Evolutionary conservation across 2,797 vertebrate species (phyloP), one percentile per base, ranked within the genome.

Genomic region (Esox masquinongy): DNA sequence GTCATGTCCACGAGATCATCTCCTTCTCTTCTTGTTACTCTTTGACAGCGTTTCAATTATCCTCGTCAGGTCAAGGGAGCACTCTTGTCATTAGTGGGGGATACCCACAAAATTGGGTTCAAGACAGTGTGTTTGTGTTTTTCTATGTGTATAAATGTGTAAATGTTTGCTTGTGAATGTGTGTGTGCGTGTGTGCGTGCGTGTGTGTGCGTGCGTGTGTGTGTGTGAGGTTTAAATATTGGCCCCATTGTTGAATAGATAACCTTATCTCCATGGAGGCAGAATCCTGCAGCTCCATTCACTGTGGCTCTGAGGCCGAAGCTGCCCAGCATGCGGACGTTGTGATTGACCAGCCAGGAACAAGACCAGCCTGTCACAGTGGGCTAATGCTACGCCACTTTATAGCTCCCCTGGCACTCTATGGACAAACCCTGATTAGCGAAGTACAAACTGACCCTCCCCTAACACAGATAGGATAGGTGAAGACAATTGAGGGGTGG

Each of bases 191-290:
- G 82, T 8, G 4, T 64, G 73, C 49, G 78, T 79, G 75, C 80
- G 85, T 88, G 91, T 90, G 90, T 89, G 80, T 77, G 68, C 19
- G 0, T 80, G 78, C 76, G 8, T 2, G 82, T 87, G 84, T 93
- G 91, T 93, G 91, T 90, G 91, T 85, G 90, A 12, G 80, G 81
- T 71, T 72, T 83, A 64, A 76, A 69, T 74, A 84, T 86, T 24
- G 79, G 84, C 59, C 88, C 87, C 80, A 74, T 93, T 92, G 89
- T 72, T 82, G 81, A 80, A 81, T 82, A 93, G 94, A 94, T 94
- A 95, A 94, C 90, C 80, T 90, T 94, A 95, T 95, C 94, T 94
- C 88, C 88, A 88, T 79, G 87, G 92, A 90, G 90, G 91, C 94
- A 94, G 93, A 88, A 90, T 77, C 89, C 87, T 26, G 79, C 5